These are phyloP conservation scores for Amyelois transitella DNA, from an alignment of 1,140 invertebrate species.

Conservation along the genomic window DNA sequence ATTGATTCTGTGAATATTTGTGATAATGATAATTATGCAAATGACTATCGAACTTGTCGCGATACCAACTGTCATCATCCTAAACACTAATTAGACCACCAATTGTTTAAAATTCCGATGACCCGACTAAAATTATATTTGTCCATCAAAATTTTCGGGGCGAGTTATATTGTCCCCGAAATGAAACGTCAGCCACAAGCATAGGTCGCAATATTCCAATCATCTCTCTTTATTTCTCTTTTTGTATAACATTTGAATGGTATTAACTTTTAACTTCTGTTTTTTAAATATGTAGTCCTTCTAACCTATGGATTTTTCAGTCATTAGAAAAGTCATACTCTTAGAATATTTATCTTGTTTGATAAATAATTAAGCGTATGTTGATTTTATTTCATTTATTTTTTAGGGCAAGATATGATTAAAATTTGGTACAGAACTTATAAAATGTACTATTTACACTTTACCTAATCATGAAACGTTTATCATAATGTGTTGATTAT, in stretches of 20 bases:
- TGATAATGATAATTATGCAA: no score
- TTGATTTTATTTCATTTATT: no score
- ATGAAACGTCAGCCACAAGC: slow-evolving; percentile 21
- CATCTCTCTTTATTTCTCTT: slow-evolving; percentile 1
- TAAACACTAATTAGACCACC: neutral
- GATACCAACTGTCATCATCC: slow-evolving; percentile 1
- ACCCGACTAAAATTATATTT: slow-evolving; percentile 17
- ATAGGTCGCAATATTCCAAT: slow-evolving; percentile 10
- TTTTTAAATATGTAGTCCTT: no score
- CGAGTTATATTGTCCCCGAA: slow-evolving; percentile 19
- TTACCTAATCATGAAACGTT: neutral
- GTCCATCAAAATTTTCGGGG: slow-evolving; percentile 12
- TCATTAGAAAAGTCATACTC: no score
- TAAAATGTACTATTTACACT: neutral
- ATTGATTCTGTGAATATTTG: no score
- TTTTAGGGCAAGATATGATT: no score
- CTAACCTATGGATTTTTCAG: no score
- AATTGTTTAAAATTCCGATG: neutral
- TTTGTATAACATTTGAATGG: neutral
- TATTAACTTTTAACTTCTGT: no score
- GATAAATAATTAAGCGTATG: no score
- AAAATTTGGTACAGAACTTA: neutral
- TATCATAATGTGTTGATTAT: neutral
- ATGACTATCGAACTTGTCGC: neutral
- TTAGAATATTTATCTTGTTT: no score